These are phyloP conservation scores for Apotomis betuletana DNA, from an alignment of 2,888 invertebrate species.

Conservation along the genomic window DNA sequence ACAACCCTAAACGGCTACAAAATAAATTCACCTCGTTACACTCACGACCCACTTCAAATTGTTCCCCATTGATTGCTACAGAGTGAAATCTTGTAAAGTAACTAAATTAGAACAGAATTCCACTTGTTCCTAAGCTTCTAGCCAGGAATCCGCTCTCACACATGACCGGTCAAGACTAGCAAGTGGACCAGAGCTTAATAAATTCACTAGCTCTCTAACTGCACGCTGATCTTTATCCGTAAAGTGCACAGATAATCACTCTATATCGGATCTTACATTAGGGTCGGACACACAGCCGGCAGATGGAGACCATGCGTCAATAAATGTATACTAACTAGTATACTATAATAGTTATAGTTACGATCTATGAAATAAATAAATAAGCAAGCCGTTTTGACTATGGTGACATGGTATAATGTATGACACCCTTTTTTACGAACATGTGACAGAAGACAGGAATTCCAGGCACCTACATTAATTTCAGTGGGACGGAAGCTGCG, in stretches of 20 bases:
- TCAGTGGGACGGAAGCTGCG: no score
- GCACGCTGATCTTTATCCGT: constrained; percentile 26
- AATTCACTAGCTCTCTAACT: constrained; percentile 26
- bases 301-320: background rate
- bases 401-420: no score
- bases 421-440: no score
- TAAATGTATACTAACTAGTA: no score
- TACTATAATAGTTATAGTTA: no score
- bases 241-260: constrained; percentile 33
- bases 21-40: no score
- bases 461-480: no score
- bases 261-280: constrained; percentile 19
- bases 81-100: background rate
- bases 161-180: constrained; percentile 7
- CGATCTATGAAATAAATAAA: no score
- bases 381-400: no score
- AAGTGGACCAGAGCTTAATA: constrained; percentile 21
- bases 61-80: background rate
- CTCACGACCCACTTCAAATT: no score
- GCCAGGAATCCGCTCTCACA: constrained; percentile 14
- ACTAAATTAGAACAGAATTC: background rate
- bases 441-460: no score
- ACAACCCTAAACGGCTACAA: no score
- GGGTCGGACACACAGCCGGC: constrained; percentile 4
- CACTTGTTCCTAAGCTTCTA: background rate